phyloP scores from a whole-genome alignment of 2,113 vertebrate genomes.

The Vireo altiloquus region DNA sequence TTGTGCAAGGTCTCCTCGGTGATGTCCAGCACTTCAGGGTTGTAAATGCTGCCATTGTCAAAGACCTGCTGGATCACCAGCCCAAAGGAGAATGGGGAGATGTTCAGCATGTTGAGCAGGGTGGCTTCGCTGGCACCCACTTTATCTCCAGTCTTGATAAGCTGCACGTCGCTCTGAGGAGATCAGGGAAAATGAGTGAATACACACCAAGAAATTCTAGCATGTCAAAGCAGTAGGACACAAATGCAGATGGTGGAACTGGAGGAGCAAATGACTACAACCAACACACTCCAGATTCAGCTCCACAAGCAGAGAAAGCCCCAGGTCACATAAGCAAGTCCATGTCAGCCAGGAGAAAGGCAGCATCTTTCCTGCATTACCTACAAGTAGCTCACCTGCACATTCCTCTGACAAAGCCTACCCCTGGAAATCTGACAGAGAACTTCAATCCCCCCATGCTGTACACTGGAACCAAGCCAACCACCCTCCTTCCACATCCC shows the following conservation, averaged over 20 bases:
- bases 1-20: constrained; percentile 90
- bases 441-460: accelerated
- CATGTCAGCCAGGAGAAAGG: not conserved
- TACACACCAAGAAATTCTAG: accelerated
- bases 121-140: constrained; percentile 98
- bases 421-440: not conserved
- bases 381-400: accelerated
- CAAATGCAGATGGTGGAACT: accelerated
- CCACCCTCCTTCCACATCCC: not conserved
- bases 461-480: accelerated
- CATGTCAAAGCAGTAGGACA: accelerated
- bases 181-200: not conserved
- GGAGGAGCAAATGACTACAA: not conserved
- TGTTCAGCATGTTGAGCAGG: constrained; percentile 97
- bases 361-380: not conserved
- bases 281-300: not conserved
- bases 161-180: constrained; percentile 87
- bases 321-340: accelerated
- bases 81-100: constrained; percentile 97
- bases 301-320: not conserved
- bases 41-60: constrained; percentile 97
- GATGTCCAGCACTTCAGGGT: constrained; percentile 97
- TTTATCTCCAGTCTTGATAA: constrained; percentile 94
- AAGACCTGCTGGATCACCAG: constrained; percentile 97
- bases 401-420: not conserved